These are phyloP conservation scores for Pholis gunnellus DNA, from an alignment of 2,113 vertebrate species.

Conservation along the genomic window DNA sequence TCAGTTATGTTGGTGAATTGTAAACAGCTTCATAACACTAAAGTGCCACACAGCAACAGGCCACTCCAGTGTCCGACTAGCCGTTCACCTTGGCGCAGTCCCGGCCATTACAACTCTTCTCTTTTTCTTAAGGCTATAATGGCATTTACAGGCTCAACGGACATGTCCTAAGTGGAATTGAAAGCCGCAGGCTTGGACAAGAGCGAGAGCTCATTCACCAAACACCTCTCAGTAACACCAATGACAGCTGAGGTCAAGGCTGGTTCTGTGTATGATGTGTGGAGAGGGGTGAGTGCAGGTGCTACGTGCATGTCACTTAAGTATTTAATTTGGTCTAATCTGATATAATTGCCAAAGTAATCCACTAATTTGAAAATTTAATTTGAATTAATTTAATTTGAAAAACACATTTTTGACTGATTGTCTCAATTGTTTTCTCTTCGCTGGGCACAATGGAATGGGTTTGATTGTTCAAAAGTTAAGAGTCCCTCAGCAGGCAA, in stretches of 20 bases:
- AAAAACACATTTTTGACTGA: background rate
- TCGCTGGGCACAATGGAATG: background rate
- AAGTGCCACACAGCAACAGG: conserved; percentile 7
- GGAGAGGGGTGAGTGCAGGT: background rate
- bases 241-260: conserved; percentile 39
- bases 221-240: conserved; percentile 35
- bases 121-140: conserved; percentile 30
- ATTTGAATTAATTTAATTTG: too few species aligned
- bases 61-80: conserved; percentile 3
- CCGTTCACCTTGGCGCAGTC: conserved; percentile 42
- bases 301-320: background rate
- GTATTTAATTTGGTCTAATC: too few species aligned
- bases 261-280: conserved; percentile 9
- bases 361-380: too few species aligned
- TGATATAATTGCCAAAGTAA: too few species aligned
- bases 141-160: conserved; percentile 49
- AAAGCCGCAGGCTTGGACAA: conserved; percentile 7
- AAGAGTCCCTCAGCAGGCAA: background rate
- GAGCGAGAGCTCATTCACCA: conserved; percentile 20
- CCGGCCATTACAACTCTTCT: conserved; percentile 27
- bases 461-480: background rate
- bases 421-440: background rate
- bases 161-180: conserved; percentile 49
- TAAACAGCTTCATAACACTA: conserved; percentile 14
- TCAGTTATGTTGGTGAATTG: background rate